Evolutionary conservation across 2,888 invertebrate species (phyloP), one percentile per base, ranked within the genome.

Genomic region (Catocala nupta): DNA sequence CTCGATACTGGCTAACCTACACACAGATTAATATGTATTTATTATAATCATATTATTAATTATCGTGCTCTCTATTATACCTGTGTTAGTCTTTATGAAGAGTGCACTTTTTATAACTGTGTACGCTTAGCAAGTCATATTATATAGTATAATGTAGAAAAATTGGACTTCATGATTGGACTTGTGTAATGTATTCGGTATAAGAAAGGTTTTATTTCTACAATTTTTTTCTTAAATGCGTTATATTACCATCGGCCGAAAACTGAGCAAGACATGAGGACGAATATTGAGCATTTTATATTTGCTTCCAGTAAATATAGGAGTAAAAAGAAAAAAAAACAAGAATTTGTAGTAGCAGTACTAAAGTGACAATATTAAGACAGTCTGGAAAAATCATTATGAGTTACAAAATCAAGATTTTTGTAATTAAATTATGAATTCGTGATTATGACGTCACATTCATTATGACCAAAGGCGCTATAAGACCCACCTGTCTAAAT

Each of bases 41-140:
- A 78, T 75, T 72, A 82, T 69, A 81, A 78, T 80, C 76, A 81
- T 82, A 79, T 81, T 70, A 74, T 75, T 69, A 80, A 80, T 81
- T 81, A 81, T 80, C 75, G 75, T 92, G 91, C 90, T 91, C 90
- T 89, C 86, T 80, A 83, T 83, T 87, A 86, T 85, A 87, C 88
- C 89, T 90, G 87, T 86, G 81, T 86, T 76, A 85, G 84, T 85
- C 79, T 76, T 75, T 80, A 75, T 77, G 64, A 68, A 69, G 65
- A 68, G 76, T 55, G 68, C 75, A 71, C 70, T 70, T 78, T 74
- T 76, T 65, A 70, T 11, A 55, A 73, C 60, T 55, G 68, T 61
- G 64, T 68, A 55, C 59, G 60, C 70, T 61, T 56, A 43, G 47
- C 13, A 54, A 33, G 25, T 25, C 25, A 39, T 39, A 16, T 34